Base-by-base conservation (phyloP, 37 sponge, comb jelly and placozoan genomes). In the Oopsacas minuta region DNA sequence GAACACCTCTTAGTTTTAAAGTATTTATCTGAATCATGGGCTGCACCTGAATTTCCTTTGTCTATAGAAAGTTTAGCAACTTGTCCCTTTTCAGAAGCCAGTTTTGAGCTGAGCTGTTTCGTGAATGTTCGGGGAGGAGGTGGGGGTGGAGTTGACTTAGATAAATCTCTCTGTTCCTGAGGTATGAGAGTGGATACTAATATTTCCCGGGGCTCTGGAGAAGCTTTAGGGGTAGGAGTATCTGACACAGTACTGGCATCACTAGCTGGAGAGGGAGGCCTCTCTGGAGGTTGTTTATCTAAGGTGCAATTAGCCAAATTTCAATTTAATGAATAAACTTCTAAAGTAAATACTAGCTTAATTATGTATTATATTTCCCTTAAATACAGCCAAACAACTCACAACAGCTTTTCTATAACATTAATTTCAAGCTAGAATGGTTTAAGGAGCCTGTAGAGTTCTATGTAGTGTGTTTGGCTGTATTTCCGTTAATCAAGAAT, bases 381-480 rank as follows among this genome's bases (percentile, higher is more conserved):
- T n/a, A 25, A 20, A 61, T 61, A 61, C 75, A 61, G 75, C 75
- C 75, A 61, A 61, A 61, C 75, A 61, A 61, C 75, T 61, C 75
- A n/a, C 75, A 61, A 32, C 49, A 61, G 75, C 75, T 61, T 61
- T 61, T 61, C 75, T 61, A 61, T 61, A 61, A 61, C 75, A 61
- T 7, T 61, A 61, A 61, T 61, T 61, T 61, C 75, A 61, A 3
- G 75, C 5, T 61, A 25, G 5, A 10, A n/a, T 10, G 75, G 30
- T 34, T 61, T 25, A 10, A 12, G 32, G 7, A 10, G 75, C 28
- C 28, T 61, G 30, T 12, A 25, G 17, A 32, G 22, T 20, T 7
- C 75, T 61, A n/a, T 12, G 22, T 61, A 34, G 7, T 3, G 75
- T 61, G 75, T 61, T 61, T 61, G 75, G 75, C 75, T 61, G 75